Base-by-base conservation (phyloP, 2,113 vertebrate species). In the Serilophus lunatus region DNA sequence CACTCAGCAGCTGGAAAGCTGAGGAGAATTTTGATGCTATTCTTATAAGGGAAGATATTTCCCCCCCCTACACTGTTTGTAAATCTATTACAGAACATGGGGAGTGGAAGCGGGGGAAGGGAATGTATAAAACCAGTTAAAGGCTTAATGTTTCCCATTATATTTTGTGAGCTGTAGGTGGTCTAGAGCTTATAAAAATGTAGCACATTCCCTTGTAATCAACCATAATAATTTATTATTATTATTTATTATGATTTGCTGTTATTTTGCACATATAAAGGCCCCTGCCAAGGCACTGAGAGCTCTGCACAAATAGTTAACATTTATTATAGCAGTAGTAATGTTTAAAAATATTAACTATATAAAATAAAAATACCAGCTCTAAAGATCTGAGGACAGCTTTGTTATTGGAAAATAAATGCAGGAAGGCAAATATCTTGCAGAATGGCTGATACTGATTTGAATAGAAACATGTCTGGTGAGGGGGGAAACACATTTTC, bases 141-240 rank as follows among this genome's bases (percentile, higher is more conserved):
- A 97, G 92, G 89, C 94, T 97, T 97, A 97, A 97, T 95, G 96
- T 96, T 96, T 95, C 95, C 96, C 96, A 97, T 97, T 97, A 97
- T 97, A 96, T 97, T 97, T 96, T 97, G 96, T 82, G 95, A 97
- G 96, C 96, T 97, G 94, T 97, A 97, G 96, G 96, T 97, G 96
- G 96, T 97, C 95, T 91, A 80, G 86, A 96, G 96, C 95, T 96
- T 97, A 96, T 96, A 97, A 94, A 96, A 96, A 97, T 96, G 93
- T 96, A 96, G 90, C 93, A 74, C 92, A 86, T 95, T 94, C 92
- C 95, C 95, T 95, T 90, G 86, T 97, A 96, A 96, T 97, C 95
- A 96, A 95, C 92, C 93, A 94, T 96, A 96, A 95, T 97, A 95
- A 97, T 97, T 97, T 96, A 96, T 95, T 96, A 95, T 93, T 95